Evolutionary conservation across 2,113 vertebrate species (phyloP).

Genomic region (Hyaena hyaena): DNA sequence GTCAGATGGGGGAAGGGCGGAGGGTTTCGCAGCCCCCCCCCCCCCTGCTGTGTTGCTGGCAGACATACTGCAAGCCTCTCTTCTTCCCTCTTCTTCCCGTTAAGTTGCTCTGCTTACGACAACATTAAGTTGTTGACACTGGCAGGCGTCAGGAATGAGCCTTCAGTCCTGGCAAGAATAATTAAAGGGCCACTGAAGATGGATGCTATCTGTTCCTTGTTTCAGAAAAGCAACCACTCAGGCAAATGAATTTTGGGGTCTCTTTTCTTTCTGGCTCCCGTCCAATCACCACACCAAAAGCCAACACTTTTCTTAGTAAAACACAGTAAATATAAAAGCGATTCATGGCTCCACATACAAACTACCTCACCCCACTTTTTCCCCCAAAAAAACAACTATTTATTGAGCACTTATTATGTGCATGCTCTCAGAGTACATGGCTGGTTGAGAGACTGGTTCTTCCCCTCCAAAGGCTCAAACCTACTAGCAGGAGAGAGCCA

Average conservation of each 20-base stretch:
- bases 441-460: not conserved
- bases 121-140: conserved; percentile 43
- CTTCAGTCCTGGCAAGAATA: not conserved
- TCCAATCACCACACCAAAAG: not conserved
- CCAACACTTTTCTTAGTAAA: not conserved
- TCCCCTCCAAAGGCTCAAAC: not conserved
- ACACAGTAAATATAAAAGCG: not conserved
- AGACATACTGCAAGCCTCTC: not conserved
- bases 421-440: not conserved
- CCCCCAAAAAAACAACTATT: not conserved
- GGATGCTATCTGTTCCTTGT: not conserved
- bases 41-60: not conserved
- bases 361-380: too few species aligned
- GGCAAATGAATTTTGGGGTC: not conserved
- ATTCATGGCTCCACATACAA: not conserved
- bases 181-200: not conserved
- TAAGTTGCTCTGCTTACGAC: conserved; percentile 43
- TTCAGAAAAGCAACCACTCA: conserved; percentile 12
- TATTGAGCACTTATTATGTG: not conserved
- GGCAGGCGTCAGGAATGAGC: conserved; percentile 28
- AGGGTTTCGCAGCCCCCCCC: not conserved
- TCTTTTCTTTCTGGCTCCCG: conserved; percentile 21
- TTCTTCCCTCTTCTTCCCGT: not conserved
- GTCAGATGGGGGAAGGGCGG: not conserved
- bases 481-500: not conserved